These are phyloP conservation scores for Drosophila parabipectinata DNA, from an alignment of 1,140 invertebrate species.

Conservation along the genomic window DNA sequence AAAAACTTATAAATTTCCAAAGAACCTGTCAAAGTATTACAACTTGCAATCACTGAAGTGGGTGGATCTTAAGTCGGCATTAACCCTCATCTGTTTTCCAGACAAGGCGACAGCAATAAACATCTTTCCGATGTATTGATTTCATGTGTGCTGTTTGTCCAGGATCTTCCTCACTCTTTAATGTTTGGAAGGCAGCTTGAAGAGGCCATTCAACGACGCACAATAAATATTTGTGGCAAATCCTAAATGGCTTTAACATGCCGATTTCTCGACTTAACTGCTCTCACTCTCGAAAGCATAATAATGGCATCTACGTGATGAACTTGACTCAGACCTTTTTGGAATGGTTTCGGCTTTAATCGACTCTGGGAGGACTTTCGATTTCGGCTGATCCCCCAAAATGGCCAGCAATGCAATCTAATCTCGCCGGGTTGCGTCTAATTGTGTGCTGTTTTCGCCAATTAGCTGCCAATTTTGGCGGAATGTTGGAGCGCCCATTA, in stretches of 20 bases:
- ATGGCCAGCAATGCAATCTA: conserved; percentile 44
- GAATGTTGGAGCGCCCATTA: conserved; percentile 58
- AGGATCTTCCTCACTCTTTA: conserved; percentile 5
- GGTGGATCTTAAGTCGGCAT: neutral
- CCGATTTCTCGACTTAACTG: conserved; percentile 24
- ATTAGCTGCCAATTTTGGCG: conserved; percentile 71
- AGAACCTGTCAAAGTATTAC: neutral
- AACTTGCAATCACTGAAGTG: neutral
- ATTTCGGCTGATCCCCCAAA: conserved; percentile 14
- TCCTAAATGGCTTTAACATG: conserved; percentile 13
- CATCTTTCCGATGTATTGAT: neutral
- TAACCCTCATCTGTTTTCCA: neutral
- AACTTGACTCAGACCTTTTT: conserved; percentile 22
- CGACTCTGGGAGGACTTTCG: conserved; percentile 42
- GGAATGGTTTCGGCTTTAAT: conserved; percentile 27
- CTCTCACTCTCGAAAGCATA: conserved; percentile 6
- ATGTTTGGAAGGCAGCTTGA: neutral
- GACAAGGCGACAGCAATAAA: neutral
- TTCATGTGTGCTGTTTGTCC: neutral
- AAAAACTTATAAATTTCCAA: neutral
- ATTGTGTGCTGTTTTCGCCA: conserved; percentile 76
- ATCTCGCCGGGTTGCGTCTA: conserved; percentile 49
- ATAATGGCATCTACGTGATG: conserved; percentile 37
- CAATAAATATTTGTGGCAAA: neutral
- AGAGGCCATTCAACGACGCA: neutral